These are phyloP conservation scores for Drosophila pullipes DNA, from an alignment of 2,888 invertebrate genomes.

Conservation along the genomic window DNA sequence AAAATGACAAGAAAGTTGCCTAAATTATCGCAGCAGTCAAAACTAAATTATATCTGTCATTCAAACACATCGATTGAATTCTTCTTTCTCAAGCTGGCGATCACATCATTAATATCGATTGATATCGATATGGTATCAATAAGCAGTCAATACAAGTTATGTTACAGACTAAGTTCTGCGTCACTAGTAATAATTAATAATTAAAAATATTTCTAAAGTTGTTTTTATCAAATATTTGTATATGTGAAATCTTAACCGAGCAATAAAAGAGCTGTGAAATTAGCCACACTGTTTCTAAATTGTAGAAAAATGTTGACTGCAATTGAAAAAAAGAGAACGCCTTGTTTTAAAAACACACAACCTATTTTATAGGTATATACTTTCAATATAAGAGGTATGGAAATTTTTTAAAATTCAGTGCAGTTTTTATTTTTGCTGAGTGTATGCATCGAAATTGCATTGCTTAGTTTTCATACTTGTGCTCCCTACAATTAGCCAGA, in stretches of 20 bases:
- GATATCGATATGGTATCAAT: not conserved
- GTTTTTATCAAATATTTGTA: not conserved
- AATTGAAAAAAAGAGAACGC: not conserved
- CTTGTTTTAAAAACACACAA: too few species aligned
- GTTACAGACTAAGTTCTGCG: too few species aligned
- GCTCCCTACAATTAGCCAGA: constrained; percentile 3
- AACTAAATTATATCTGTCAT: not conserved
- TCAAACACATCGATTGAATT: not conserved
- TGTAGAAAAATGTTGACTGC: not conserved
- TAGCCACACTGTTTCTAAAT: rapidly evolving
- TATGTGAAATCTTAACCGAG: too few species aligned
- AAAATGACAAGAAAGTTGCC: not conserved
- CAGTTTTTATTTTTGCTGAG: not conserved
- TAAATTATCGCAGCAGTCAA: not conserved
- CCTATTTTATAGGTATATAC: rapidly evolving
- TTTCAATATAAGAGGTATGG: too few species aligned
- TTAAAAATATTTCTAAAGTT: too few species aligned
- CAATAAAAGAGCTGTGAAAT: too few species aligned
- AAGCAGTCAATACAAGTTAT: too few species aligned
- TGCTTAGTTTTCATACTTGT: not conserved
- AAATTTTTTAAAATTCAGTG: too few species aligned
- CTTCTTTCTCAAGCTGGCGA: too few species aligned
- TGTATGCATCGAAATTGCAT: not conserved
- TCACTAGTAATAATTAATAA: too few species aligned
- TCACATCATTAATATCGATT: not conserved